Conservation (phyloP, 35 echinoderm and acorn worm genomes). For the Stichopus chloronotus region DNA sequence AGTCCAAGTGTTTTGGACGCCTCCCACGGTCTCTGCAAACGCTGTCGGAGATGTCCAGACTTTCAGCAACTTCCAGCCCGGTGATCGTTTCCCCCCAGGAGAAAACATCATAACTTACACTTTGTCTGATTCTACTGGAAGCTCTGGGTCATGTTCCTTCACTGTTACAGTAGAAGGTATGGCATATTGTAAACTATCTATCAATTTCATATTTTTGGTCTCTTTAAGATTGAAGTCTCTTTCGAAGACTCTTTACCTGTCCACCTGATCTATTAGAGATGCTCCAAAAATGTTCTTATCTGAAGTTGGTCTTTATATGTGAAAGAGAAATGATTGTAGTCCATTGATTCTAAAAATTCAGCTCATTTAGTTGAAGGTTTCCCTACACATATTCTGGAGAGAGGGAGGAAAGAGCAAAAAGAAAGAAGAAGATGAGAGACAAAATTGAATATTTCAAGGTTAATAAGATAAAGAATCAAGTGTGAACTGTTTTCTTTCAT, state of each 20-base stretch:
- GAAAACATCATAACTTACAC: conserved; percentile 65
- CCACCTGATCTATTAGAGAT: no score
- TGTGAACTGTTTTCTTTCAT: no score
- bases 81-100: conserved; percentile 58
- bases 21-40: conserved; percentile 68
- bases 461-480: no score
- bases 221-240: not conserved
- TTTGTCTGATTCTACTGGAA: conserved; percentile 61
- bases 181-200: conserved; percentile 28
- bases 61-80: conserved; percentile 30
- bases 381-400: no score
- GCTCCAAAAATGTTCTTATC: no score
- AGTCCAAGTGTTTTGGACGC: conserved; percentile 51
- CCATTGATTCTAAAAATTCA: no score
- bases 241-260: not conserved
- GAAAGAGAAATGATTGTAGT: no score
- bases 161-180: conserved; percentile 5
- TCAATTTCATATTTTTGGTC: not conserved
- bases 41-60: conserved; percentile 38
- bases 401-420: no score
- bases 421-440: no score
- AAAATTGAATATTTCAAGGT: no score
- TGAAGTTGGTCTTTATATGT: no score
- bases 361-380: no score
- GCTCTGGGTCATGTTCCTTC: conserved; percentile 57